A percentile compares a stretch with the other conserved stretches of the same genome.
Conservation (phyloP, 64 coral and sea anemone genomes). For the Actinia equina region DNA sequence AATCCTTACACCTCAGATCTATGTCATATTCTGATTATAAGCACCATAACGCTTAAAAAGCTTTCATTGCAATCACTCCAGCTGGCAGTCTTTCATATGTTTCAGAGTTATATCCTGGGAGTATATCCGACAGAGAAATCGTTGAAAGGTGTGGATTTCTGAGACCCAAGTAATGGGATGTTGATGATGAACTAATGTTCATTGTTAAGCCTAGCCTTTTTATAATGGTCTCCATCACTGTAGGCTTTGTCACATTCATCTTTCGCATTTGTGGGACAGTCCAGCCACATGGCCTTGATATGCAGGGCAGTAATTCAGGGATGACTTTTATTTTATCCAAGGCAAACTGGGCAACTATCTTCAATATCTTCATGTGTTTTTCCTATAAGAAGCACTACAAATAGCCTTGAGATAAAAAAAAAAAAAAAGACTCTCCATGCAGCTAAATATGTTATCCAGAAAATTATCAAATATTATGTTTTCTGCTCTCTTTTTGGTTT, state of each 20-base stretch:
- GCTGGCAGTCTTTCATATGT: constrained; percentile 53
- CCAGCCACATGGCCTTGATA: constrained; percentile 59
- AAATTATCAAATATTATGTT: too few species aligned
- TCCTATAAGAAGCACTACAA: constrained; percentile 64
- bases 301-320: constrained; percentile 30
- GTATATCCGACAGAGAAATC: constrained; percentile 34
- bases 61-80: constrained; percentile 35
- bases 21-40: constrained; percentile 37
- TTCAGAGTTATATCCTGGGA: constrained; percentile 31
- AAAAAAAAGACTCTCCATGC: too few species aligned
- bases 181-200: constrained; percentile 46
- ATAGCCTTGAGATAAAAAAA: constrained; percentile 43
- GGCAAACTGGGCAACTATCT: constrained; percentile 46
- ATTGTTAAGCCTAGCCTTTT: constrained; percentile 24
- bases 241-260: background rate
- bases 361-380: constrained; percentile 18
- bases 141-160: constrained; percentile 28
- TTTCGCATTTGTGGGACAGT: background rate
- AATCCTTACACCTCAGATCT: constrained; percentile 17
- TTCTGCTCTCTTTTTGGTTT: too few species aligned
- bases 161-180: constrained; percentile 21
- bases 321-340: constrained; percentile 29
- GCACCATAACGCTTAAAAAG: constrained; percentile 43
- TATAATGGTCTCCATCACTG: constrained; percentile 53
- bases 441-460: too few species aligned